Base-by-base conservation (phyloP, 2,113 vertebrate species). In the Paraplagusia blochii region DNA sequence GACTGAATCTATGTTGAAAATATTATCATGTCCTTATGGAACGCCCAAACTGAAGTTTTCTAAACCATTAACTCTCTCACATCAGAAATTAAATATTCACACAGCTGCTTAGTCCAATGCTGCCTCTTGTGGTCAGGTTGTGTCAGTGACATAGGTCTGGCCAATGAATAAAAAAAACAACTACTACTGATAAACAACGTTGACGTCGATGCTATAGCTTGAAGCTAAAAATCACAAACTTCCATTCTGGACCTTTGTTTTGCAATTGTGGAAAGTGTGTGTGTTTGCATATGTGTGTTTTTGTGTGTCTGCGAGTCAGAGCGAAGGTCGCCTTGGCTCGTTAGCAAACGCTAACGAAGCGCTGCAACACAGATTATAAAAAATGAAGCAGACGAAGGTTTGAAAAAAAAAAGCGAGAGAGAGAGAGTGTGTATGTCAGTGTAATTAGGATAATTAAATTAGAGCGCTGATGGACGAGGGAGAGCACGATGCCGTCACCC, bases 361-460 rank as follows among this genome's bases (percentile, higher is more conserved):
- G 9, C 17, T 13, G 11, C 45, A 34, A n/a, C 77, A 80, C 1
- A 54, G 58, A 63, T 55, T 40, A 63, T 51, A 67, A 49, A 49
- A 29, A 63, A 34, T 17, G 38, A 49, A 9, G 3, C 16, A n/a
- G 17, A 49, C 8, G 9, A 38, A 50, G 59, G 45, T 40, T 33
- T 0, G 34, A 46, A 6, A 22, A 18, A 47, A n/a, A 1, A 29
- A 19, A 38, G 36, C 3, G 36, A 38, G 36, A 38, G 2, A 38
- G 36, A 38, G 36, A 38, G 36, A 38, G 36, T 7, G 11, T 53
- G 65, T 34, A 55, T 48, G 59, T 56, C 42, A 42, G 29, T 62
- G 75, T 86, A 90, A 90, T 90, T 90, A 90, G 80, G 86, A 86
- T 90, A 90, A 90, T 89, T 90, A 86, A 89, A 90, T 89, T 89